phyloP scores from a whole-genome alignment of 2,797 vertebrate genomes.

The Salarias fasciatus region DNA sequence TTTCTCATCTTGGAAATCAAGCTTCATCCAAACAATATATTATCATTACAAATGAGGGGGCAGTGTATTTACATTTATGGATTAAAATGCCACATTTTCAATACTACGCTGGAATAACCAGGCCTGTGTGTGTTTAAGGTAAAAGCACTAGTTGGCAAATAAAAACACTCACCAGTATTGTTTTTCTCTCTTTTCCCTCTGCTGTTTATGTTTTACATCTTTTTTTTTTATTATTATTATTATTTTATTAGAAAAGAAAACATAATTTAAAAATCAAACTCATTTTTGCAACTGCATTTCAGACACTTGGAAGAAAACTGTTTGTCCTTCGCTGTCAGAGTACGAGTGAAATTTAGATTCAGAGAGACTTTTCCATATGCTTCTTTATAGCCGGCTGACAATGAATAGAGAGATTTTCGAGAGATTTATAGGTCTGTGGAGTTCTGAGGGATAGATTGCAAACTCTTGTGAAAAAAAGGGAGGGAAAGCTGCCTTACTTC shows the following conservation, averaged over 20 bases:
- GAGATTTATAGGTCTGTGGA: slow-evolving; percentile 78
- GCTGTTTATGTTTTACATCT: slow-evolving; percentile 16
- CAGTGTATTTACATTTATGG: slow-evolving; percentile 83
- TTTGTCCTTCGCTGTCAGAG: slow-evolving; percentile 45
- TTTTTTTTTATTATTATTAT: slow-evolving; percentile 3
- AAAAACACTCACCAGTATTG: slow-evolving; percentile 2
- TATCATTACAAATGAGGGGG: slow-evolving; percentile 82
- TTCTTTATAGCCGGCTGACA: slow-evolving; percentile 60
- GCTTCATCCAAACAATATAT: slow-evolving; percentile 79
- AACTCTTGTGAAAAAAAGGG: slow-evolving; percentile 77
- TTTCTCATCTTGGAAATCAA: slow-evolving; percentile 65
- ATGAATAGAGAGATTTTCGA: slow-evolving; percentile 78
- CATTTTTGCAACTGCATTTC: slow-evolving; percentile 5
- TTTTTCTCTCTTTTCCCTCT: slow-evolving; percentile 7
- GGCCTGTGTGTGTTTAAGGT: slow-evolving; percentile 32
- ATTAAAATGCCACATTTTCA: slow-evolving; percentile 74
- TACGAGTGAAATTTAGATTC: slow-evolving; percentile 42
- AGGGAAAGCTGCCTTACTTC: slow-evolving; percentile 73
- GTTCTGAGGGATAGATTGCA: slow-evolving; percentile 75
- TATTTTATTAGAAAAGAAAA: slow-evolving; percentile 7
- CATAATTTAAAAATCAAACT: slow-evolving; percentile 16
- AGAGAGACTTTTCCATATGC: slow-evolving; percentile 52
- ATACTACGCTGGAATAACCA: slow-evolving; percentile 32
- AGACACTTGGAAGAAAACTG: slow-evolving; percentile 34
- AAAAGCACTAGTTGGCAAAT: slow-evolving; percentile 17